Conservation (phyloP, 2,113 vertebrate genomes). For the Chunga burmeisteri region DNA sequence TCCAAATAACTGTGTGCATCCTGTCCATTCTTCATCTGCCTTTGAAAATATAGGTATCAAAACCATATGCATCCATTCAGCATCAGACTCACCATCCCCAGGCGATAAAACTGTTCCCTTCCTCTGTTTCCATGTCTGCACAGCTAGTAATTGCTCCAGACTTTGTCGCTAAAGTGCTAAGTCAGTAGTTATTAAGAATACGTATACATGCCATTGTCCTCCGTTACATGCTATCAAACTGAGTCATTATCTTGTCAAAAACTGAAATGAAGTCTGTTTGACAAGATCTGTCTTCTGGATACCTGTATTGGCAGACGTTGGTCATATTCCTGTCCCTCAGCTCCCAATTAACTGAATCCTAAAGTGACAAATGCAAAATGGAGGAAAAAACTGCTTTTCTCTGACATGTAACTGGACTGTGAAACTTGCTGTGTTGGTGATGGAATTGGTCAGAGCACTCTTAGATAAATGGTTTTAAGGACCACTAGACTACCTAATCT, state of each 20-base stretch:
- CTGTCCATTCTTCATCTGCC: background rate
- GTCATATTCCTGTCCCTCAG: background rate
- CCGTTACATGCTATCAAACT: background rate
- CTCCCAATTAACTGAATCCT: background rate
- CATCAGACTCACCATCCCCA: background rate
- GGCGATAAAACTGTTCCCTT: background rate
- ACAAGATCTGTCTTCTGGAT: background rate
- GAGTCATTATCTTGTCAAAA: background rate
- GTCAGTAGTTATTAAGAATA: background rate
- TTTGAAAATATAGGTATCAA: background rate
- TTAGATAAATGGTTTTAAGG: constrained; percentile 7
- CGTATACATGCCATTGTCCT: background rate
- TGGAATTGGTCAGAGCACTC: background rate
- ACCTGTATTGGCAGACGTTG: background rate
- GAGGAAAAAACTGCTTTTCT: background rate
- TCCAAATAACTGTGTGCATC: background rate
- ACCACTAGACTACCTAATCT: constrained; percentile 6
- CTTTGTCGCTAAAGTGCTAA: background rate
- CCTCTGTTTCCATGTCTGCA: background rate
- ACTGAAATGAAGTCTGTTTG: background rate
- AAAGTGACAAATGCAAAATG: background rate
- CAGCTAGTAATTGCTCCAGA: background rate
- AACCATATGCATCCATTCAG: background rate
- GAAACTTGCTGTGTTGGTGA: background rate
- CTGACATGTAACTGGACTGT: background rate